Evolutionary conservation across 1,140 invertebrate species (phyloP).

Genomic region (Sitophilus oryzae): DNA sequence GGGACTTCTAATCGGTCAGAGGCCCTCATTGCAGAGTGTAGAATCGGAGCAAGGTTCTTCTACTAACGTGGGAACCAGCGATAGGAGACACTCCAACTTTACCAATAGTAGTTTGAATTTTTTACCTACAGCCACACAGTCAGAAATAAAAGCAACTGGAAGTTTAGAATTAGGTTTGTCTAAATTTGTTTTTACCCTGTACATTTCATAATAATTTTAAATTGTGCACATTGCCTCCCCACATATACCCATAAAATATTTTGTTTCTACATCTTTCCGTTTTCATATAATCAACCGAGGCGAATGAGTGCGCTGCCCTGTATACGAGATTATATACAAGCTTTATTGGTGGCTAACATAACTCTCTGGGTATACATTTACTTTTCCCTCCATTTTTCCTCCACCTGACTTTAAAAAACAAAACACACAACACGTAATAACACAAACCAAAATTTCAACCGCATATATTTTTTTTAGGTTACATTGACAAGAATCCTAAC

Average conservation of each 20-base stretch:
- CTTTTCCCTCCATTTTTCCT: no score
- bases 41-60: conserved; percentile 42
- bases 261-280: no score
- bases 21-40: conserved; percentile 44
- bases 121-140: conserved; percentile 38
- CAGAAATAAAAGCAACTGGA: conserved; percentile 43
- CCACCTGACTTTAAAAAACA: no score
- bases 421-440: no score
- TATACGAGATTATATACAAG: no score
- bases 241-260: no score
- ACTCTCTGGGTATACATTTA: no score
- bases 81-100: conserved; percentile 58
- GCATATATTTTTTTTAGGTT: conserved; percentile 26
- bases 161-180: conserved; percentile 24
- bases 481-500: conserved; percentile 42
- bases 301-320: no score
- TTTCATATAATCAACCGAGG: no score
- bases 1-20: conserved; percentile 44
- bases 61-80: conserved; percentile 35
- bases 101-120: conserved; percentile 50
- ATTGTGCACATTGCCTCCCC: no score
- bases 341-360: no score
- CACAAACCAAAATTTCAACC: background rate
- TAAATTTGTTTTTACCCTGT: background rate
- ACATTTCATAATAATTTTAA: background rate